phyloP scores from a whole-genome alignment of 1,140 invertebrate genomes.

The Nomia melanderi region DNA sequence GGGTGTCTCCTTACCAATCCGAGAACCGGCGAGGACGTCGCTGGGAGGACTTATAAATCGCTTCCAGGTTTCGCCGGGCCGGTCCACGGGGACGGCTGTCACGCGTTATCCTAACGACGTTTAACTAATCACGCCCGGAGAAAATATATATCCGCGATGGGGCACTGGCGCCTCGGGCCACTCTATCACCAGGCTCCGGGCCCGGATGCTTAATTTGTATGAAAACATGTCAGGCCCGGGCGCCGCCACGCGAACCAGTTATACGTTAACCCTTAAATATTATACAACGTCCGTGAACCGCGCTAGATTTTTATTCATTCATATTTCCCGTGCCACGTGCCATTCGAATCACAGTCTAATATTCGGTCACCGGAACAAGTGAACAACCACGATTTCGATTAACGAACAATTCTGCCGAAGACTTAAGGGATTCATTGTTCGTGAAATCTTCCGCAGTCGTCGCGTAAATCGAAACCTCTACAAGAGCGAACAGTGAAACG shows the following conservation, averaged over 20 bases:
- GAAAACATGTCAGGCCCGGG: constrained; percentile 61
- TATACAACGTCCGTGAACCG: too few species aligned
- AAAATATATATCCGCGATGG: constrained; percentile 69
- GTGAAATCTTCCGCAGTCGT: too few species aligned
- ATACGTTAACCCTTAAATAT: too few species aligned
- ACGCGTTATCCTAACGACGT: constrained; percentile 70
- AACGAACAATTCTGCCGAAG: too few species aligned
- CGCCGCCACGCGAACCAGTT: constrained; percentile 58
- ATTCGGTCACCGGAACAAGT: too few species aligned
- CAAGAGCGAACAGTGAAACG: too few species aligned
- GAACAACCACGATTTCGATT: too few species aligned
- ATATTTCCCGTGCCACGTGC: too few species aligned
- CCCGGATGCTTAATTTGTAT: constrained; percentile 62
- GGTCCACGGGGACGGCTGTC: constrained; percentile 60
- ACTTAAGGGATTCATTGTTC: too few species aligned
- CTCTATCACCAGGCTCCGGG: constrained; percentile 48
- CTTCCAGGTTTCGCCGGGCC: constrained; percentile 68
- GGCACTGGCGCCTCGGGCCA: constrained; percentile 53
- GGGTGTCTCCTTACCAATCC: constrained; percentile 56
- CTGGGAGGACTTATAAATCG: constrained; percentile 71
- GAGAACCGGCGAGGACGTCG: constrained; percentile 47
- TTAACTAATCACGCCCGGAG: constrained; percentile 73
- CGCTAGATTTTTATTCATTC: too few species aligned
- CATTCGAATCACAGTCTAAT: too few species aligned
- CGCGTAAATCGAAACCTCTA: too few species aligned